Evolutionary conservation across 2,113 vertebrate genomes (phyloP), one percentile per base, ranked within the genome.

Genomic region (Tachysurus vachellii): DNA sequence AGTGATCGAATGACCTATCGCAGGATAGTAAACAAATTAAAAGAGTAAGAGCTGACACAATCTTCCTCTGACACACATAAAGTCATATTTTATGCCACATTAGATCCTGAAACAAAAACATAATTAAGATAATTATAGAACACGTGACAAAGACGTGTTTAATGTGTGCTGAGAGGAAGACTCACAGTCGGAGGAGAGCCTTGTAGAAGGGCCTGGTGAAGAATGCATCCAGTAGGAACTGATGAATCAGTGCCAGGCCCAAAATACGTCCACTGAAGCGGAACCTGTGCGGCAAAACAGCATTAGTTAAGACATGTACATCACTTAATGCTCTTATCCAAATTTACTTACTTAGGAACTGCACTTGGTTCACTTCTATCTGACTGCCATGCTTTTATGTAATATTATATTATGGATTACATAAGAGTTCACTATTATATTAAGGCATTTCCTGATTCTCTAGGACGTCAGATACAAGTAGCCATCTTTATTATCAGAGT

Each of bases 201-300:
- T 99, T 99, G 92, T 99, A 99, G 95, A 99, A 99, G 0, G 98
- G 98, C 83, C 98, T 94, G 8, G 98, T 99, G 94, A 99, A 99
- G 95, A 99, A 99, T 83, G 97, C 98, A 23, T 99, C 98, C 12
- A 99, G 94, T 80, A 99, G 96, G 93, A 98, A 99, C 93, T 99
- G 98, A 92, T 99, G 98, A 88, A 99, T 99, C 88, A 99, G 95
- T 89, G 98, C 98, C 91, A 99, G 95, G 80, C 98, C 98, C 86
- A 99, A 95, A 90, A 99, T 99, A 57, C 98, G 97, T 44, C 98
- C 98, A 0, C 98, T 99, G 94, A 99, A 99, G 75, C 98, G 96
- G 91, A 99, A 99, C 98, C 98, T 99, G 89, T 54, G 47, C 36
- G n/a, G 23, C n/a, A 68, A 9, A 11, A 84, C 61, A 83, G 12